These are phyloP conservation scores for Notolabrus celidotus DNA, from an alignment of 2,797 vertebrate genomes.

Conservation along the genomic window DNA sequence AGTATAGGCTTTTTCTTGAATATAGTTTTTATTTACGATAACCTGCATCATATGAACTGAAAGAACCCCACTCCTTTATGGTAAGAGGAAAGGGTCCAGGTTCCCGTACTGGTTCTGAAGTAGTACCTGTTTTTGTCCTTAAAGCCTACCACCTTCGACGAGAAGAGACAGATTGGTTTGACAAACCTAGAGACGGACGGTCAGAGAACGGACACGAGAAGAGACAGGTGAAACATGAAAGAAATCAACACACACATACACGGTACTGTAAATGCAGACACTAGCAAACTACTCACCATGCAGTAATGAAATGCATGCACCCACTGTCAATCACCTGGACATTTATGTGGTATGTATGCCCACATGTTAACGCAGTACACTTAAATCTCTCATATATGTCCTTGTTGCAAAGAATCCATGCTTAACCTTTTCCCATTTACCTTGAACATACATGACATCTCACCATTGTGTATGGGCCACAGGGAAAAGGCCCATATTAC, in stretches of 20 bases:
- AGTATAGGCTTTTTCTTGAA: neutral
- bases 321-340: constrained; percentile 17
- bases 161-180: constrained; percentile 99
- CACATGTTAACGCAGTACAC: neutral
- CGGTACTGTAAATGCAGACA: neutral
- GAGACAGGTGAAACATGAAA: constrained; percentile 88
- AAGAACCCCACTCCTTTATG: neutral
- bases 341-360: constrained; percentile 4
- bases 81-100: constrained; percentile 41
- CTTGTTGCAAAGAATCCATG: constrained; percentile 21
- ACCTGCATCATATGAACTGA: neutral
- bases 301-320: constrained; percentile 27
- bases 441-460: constrained; percentile 31
- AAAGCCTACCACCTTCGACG: constrained; percentile 96
- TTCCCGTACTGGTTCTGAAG: constrained; percentile 79
- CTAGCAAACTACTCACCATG: neutral
- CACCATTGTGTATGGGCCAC: constrained; percentile 64
- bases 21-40: neutral
- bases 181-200: constrained; percentile 94
- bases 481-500: constrained; percentile 94
- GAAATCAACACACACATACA: neutral
- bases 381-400: constrained; percentile 11
- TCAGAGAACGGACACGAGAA: constrained; percentile 91
- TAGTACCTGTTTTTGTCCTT: constrained; percentile 81
- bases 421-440: constrained; percentile 28